Conservation (phyloP, 2,113 vertebrate genomes). For the Alouatta palliata region DNA sequence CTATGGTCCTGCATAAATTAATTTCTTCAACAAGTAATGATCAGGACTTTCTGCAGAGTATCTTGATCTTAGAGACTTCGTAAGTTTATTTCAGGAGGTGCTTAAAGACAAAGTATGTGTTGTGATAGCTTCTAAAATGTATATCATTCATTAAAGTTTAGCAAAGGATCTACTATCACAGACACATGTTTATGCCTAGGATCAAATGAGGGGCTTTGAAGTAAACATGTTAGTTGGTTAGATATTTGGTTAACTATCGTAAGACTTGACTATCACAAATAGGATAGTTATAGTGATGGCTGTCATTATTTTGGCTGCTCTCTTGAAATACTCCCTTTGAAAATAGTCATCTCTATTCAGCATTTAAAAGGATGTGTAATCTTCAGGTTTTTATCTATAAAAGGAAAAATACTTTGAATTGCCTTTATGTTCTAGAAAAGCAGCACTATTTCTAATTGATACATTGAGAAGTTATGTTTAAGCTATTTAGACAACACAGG, state of each 20-base stretch:
- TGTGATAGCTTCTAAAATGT: not conserved
- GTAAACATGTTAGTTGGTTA: not conserved
- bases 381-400: not conserved
- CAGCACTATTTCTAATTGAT: not conserved
- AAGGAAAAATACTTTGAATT: conserved; percentile 40
- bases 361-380: not conserved
- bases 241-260: conserved; percentile 12
- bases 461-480: not conserved
- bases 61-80: conserved; percentile 43
- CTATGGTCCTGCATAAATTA: conserved; percentile 46
- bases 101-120: conserved; percentile 3
- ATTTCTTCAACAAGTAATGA: conserved; percentile 55
- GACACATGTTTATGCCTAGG: not conserved
- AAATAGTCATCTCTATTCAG: not conserved
- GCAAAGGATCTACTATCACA: not conserved
- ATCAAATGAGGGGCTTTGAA: not conserved
- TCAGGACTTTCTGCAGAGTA: conserved; percentile 48
- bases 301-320: not conserved
- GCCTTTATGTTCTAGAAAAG: not conserved
- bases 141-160: not conserved
- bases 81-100: not conserved
- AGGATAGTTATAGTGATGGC: not conserved
- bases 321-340: conserved; percentile 8
- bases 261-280: not conserved
- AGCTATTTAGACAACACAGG: conserved; percentile 6